Evolutionary conservation across 2,888 invertebrate species (phyloP), one percentile per base, ranked within the genome.

Genomic region (Homarus gammarus): DNA sequence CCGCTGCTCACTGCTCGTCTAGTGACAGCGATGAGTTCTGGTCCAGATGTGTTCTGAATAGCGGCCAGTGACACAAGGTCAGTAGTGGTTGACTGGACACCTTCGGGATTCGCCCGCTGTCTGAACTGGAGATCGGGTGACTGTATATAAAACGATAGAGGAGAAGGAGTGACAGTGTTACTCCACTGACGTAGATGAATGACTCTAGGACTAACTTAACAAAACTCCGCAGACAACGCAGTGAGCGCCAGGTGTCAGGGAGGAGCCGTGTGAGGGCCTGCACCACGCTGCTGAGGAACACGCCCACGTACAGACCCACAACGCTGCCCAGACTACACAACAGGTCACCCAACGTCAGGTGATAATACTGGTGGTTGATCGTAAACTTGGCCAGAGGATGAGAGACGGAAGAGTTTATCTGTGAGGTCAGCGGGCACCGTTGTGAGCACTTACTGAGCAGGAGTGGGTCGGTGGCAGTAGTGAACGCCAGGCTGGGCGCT

Each of bases 1-100:
- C 68, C 5, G 33, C 31, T 49, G 75, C 68, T 88, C 88, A 88
- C 22, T 38, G 73, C 27, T 77, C 51, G 12, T 88, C 77, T 38
- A 84, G 22, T n/a, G 88, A 22, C 33, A 83, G 27, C 6, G 77
- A 68, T 0, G 27, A 38, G 33, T 89, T 78, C 15, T 6, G 33
- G 3, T 56, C 27, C 64, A 33, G n/a, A 3, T 68, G 31, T 56
- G 40, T 22, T 33, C 27, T 18, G 36, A 89, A 89, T 2, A 88
- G 84, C 6, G 88, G 88, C 84, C 83, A 89, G 68, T 51, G 70
- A n/a, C 88, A 89, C 22, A 78, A 36, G 18, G 88, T 78, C 15
- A 89, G 68, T 12, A 51, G 38, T n/a, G 83, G 88, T 31, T 87
- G 73, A 18, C 64, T 31, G 27, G 75, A 40, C 18, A 33, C n/a